A percentile compares a stretch with the other conserved stretches of the same genome.
These are phyloP conservation scores for Mobula birostris DNA, from an alignment of 2,113 vertebrate species.

Conservation along the genomic window DNA sequence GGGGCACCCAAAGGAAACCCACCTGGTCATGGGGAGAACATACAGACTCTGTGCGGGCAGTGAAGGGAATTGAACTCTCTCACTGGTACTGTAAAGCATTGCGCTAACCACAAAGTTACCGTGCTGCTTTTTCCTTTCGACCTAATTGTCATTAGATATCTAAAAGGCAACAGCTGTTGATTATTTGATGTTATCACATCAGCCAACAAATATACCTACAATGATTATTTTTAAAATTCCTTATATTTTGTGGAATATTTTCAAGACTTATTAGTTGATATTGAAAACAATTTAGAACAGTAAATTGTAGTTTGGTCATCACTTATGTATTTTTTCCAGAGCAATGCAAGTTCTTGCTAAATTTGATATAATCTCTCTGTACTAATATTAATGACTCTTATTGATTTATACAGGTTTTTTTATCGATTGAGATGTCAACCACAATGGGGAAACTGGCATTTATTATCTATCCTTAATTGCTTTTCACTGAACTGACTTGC, in stretches of 20 bases:
- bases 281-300: not conserved
- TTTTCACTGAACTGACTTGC: too few relatives aligned
- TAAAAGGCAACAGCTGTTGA: too few relatives aligned
- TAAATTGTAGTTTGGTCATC: not conserved
- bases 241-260: not conserved
- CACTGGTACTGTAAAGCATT: too few relatives aligned
- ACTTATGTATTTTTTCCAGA: not conserved
- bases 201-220: not conserved
- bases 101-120: too few relatives aligned
- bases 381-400: not conserved
- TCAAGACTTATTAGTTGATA: not conserved
- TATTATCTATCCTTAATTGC: too few relatives aligned
- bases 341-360: not conserved
- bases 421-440: too few relatives aligned
- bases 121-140: not conserved
- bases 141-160: not conserved
- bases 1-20: too few relatives aligned
- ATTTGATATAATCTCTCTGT: not conserved
- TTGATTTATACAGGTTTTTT: too few relatives aligned
- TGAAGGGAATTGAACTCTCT: too few relatives aligned
- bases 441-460: too few relatives aligned
- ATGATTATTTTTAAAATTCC: not conserved
- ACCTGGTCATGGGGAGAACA: too few relatives aligned
- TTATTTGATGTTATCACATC: not conserved
- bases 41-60: too few relatives aligned